These are phyloP conservation scores for Netelia fuscicornis DNA, from an alignment of 2,888 invertebrate species.

Conservation along the genomic window DNA sequence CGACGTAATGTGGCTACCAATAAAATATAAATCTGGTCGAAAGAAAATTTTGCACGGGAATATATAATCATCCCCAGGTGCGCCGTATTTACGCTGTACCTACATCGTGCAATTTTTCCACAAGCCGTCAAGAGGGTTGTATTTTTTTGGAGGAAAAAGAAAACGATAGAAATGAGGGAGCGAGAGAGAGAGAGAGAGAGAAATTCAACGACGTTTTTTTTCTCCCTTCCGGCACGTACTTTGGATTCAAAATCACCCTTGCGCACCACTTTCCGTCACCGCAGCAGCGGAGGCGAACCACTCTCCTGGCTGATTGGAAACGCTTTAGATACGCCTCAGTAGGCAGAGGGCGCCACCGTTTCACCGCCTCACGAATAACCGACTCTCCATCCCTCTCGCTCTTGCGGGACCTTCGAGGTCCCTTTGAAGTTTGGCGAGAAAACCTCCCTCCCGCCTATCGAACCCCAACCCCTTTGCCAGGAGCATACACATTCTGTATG, in stretches of 20 bases:
- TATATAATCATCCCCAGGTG: not conserved
- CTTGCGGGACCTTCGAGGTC: constrained; percentile 13
- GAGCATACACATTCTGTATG: constrained; percentile 43
- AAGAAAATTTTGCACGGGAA: not conserved
- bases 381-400: constrained; percentile 9
- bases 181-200: not conserved
- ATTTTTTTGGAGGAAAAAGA: not conserved
- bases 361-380: constrained; percentile 35
- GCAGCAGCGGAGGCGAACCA: constrained; percentile 43
- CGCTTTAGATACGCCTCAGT: constrained; percentile 63
- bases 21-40: not conserved
- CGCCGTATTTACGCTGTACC: not conserved
- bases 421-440: constrained; percentile 65
- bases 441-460: constrained; percentile 7
- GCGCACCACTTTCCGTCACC: constrained; percentile 57
- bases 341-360: constrained; percentile 47
- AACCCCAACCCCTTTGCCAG: constrained; percentile 25
- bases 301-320: constrained; percentile 66
- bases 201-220: constrained; percentile 2
- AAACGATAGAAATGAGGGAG: not conserved
- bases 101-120: not conserved
- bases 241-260: constrained; percentile 62
- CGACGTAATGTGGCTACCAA: not conserved
- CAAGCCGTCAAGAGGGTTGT: not conserved
- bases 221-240: constrained; percentile 31